A percentile compares a stretch with the other conserved stretches of the same genome.
These are phyloP conservation scores for Acanthornis magna DNA, from an alignment of 2,797 vertebrate species.

Conservation along the genomic window DNA sequence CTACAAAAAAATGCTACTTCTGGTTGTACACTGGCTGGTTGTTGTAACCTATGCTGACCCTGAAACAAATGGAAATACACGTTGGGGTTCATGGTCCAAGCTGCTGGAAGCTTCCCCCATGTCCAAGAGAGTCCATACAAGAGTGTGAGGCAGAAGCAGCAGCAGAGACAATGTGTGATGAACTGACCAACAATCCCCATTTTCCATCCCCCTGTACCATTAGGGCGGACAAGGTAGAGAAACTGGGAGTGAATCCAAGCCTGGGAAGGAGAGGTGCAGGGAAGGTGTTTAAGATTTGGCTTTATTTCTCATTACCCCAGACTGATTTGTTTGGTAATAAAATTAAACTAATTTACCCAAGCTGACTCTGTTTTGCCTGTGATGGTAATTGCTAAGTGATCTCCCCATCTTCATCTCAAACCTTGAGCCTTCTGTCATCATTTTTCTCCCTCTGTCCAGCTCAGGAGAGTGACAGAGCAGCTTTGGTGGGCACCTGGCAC, in stretches of 20 bases:
- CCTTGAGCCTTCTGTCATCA: neutral
- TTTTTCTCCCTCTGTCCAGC: rapidly evolving
- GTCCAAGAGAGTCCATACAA: neutral
- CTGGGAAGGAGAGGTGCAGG: neutral
- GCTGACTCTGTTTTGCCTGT: neutral
- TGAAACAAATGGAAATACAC: neutral
- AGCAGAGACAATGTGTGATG: neutral
- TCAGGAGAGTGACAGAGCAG: neutral
- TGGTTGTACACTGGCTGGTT: neutral
- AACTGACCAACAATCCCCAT: neutral
- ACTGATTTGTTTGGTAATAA: neutral
- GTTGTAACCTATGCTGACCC: neutral
- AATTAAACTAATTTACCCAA: neutral
- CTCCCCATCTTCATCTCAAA: neutral
- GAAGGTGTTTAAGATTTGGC: neutral
- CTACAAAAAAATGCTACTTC: neutral
- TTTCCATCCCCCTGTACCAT: rapidly evolving
- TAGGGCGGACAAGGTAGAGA: rapidly evolving
- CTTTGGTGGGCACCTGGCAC: neutral
- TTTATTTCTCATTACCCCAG: neutral
- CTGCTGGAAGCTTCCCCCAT: neutral
- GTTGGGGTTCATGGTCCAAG: neutral
- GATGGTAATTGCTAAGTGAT: neutral
- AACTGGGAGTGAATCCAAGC: neutral
- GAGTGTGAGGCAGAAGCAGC: neutral